A percentile compares a stretch with the other conserved stretches of the same genome.
Evolutionary conservation across 2,113 vertebrate species (phyloP).

Genomic region (Holacanthus passer): DNA sequence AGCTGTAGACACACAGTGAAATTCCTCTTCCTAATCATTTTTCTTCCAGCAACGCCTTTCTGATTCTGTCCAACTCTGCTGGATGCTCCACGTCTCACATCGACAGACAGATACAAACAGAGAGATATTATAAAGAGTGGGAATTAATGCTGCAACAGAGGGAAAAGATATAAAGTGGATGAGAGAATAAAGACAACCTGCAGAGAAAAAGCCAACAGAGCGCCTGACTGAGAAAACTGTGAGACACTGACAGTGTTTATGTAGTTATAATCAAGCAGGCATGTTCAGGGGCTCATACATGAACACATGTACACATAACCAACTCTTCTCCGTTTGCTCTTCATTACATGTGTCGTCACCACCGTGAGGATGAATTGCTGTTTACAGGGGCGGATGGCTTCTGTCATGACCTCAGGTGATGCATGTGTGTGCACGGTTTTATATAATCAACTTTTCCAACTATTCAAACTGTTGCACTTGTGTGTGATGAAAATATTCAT

Average conservation of each 20-base stretch:
- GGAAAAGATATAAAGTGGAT: slow-evolving; percentile 12
- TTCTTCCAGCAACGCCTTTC: slow-evolving; percentile 45
- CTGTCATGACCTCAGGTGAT: slow-evolving; percentile 42
- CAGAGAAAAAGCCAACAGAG: slow-evolving; percentile 23
- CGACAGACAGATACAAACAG: slow-evolving; percentile 17
- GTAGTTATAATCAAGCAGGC: slow-evolving; percentile 42
- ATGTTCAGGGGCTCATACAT: slow-evolving; percentile 29
- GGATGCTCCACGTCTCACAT: slow-evolving; percentile 26
- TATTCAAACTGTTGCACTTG: slow-evolving; percentile 1
- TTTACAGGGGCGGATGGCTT: slow-evolving; percentile 17
- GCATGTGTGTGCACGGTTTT: background rate
- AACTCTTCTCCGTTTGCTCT: slow-evolving; percentile 17
- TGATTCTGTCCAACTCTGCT: slow-evolving; percentile 42
- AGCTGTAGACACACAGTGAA: slow-evolving; percentile 43
- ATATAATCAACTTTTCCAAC: slow-evolving; percentile 23
- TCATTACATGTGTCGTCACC: slow-evolving; percentile 41
- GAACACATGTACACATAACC: slow-evolving; percentile 24
- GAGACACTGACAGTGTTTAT: slow-evolving; percentile 38
- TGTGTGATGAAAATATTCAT: slow-evolving; percentile 30
- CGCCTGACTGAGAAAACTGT: slow-evolving; percentile 25
- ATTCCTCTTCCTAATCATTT: slow-evolving; percentile 58
- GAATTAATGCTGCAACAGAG: slow-evolving; percentile 17
- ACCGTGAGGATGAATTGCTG: slow-evolving; percentile 35
- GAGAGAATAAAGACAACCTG: slow-evolving; percentile 28
- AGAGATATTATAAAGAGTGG: slow-evolving; percentile 37